Evolutionary conservation across 2,113 vertebrate genomes (phyloP).

Genomic region (Ailuropoda melanoleuca): DNA sequence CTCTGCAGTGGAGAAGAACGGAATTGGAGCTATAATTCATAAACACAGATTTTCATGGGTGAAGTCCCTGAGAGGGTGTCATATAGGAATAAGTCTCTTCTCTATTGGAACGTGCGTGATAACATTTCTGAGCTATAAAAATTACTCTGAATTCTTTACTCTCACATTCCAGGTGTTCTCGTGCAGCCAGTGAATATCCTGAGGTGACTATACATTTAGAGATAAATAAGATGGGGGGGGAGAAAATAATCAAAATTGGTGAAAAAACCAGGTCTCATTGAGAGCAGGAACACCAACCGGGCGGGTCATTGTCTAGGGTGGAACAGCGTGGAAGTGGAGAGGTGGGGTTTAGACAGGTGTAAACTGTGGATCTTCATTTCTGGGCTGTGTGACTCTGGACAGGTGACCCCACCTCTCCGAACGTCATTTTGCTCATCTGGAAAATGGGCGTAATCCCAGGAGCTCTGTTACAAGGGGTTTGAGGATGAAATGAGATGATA

Average conservation of each 20-base stretch:
- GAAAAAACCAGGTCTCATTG: background rate
- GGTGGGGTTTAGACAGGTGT: background rate
- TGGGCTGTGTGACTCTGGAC: background rate
- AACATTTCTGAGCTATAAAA: background rate
- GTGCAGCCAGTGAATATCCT: background rate
- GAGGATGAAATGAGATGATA: background rate
- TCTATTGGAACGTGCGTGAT: fast-evolving
- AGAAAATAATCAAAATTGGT: too few species aligned
- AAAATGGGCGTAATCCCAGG: background rate
- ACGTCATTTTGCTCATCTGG: background rate
- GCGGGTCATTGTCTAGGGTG: fast-evolving
- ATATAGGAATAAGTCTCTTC: fast-evolving
- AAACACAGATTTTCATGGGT: background rate
- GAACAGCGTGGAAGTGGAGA: fast-evolving
- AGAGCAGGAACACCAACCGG: background rate
- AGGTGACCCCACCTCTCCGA: background rate
- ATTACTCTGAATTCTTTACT: background rate
- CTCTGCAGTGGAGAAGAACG: background rate
- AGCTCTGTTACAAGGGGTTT: fast-evolving
- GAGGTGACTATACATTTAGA: background rate
- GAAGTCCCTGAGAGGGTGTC: background rate
- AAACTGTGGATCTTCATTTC: background rate
- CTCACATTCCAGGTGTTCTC: background rate
- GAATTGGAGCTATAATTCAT: fast-evolving
- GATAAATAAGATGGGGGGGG: background rate